Evolutionary conservation across 2,888 invertebrate genomes (phyloP).

Genomic region (Parnassius apollo): DNA sequence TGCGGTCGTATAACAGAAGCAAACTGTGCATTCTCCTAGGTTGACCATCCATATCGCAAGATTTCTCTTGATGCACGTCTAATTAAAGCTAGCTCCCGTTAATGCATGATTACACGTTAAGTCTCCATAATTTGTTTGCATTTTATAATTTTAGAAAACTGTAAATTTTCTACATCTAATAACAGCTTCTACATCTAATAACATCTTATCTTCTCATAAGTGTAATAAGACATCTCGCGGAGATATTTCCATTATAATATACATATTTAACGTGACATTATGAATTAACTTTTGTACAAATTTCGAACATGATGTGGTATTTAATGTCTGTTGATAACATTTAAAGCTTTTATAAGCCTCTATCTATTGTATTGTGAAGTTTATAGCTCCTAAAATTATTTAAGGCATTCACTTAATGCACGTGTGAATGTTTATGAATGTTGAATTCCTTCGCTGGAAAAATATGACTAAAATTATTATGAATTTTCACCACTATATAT

Average conservation of each 20-base stretch:
- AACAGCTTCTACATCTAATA: constrained; percentile 1
- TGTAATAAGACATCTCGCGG: neutral
- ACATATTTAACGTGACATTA: too few relatives aligned
- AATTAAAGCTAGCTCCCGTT: constrained; percentile 14
- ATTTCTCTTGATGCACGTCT: constrained; percentile 48
- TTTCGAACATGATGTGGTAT: too few relatives aligned
- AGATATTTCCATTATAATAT: neutral
- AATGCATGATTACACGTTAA: constrained; percentile 19
- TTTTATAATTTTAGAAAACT: constrained; percentile 14
- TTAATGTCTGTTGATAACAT: too few relatives aligned
- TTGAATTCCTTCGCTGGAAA: too few relatives aligned
- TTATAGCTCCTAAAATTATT: too few relatives aligned
- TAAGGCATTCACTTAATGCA: too few relatives aligned
- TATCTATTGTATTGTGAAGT: too few relatives aligned
- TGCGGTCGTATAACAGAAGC: constrained; percentile 35
- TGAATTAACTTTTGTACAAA: too few relatives aligned
- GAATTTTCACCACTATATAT: too few relatives aligned
- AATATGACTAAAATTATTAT: too few relatives aligned
- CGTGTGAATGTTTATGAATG: too few relatives aligned
- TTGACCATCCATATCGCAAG: constrained; percentile 55
- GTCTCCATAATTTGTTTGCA: constrained; percentile 5
- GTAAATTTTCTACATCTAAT: constrained; percentile 16
- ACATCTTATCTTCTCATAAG: constrained; percentile 6
- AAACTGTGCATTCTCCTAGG: constrained; percentile 52
- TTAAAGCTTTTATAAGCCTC: too few relatives aligned